Evolutionary conservation across 1,140 invertebrate species (phyloP).

Genomic region (Meloidogyne chitwoodi): DNA sequence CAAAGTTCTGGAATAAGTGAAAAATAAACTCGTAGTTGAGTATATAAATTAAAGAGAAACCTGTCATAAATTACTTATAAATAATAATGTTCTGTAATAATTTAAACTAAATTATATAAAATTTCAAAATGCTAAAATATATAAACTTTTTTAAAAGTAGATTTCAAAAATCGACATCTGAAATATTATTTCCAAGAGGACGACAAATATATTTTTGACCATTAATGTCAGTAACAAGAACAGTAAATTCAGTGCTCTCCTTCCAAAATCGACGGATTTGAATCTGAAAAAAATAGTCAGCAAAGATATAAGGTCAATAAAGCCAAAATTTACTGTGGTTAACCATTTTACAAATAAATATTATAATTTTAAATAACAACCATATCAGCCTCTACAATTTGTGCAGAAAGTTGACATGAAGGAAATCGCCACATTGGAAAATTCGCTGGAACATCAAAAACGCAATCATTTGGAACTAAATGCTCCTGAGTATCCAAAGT

Average conservation of each 20-base stretch:
- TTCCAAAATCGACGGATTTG: background rate
- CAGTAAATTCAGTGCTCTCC: background rate
- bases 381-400: background rate
- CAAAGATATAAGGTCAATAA: too few species aligned
- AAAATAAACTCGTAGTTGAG: background rate
- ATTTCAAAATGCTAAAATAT: background rate
- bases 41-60: background rate
- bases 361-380: background rate
- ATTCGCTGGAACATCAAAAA: background rate
- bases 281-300: background rate
- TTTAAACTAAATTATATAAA: background rate
- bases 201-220: background rate
- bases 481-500: background rate
- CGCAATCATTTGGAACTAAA: background rate
- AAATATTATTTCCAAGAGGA: background rate
- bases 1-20: background rate
- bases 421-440: background rate
- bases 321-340: too few species aligned
- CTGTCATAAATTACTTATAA: background rate
- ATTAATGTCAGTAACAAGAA: background rate
- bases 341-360: too few species aligned
- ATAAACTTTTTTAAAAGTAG: too few species aligned
- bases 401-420: background rate
- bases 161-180: background rate
- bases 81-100: background rate